Conservation (phyloP, 2,888 invertebrate genomes). For the Dione juno region DNA sequence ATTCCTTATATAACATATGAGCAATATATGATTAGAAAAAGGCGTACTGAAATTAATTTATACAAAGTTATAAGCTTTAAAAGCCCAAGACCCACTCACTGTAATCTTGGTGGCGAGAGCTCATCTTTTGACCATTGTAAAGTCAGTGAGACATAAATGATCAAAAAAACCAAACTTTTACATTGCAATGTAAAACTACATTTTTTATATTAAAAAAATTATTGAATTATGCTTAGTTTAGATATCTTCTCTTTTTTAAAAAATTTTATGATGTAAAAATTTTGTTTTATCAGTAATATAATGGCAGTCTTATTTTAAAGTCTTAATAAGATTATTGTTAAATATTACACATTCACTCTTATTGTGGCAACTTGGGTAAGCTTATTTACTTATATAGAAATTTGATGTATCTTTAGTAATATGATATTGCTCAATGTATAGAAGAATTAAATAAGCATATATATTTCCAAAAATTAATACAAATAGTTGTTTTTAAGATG, state of each 20-base stretch:
- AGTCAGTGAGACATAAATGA: slow-evolving; percentile 62
- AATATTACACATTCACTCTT: slow-evolving; percentile 51
- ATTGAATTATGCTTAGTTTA: too few species aligned
- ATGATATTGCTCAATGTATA: slow-evolving; percentile 61
- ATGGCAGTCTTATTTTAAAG: slow-evolving; percentile 51
- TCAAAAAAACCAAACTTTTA: slow-evolving; percentile 54
- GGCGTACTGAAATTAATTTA: slow-evolving; percentile 66
- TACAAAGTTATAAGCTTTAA: slow-evolving; percentile 56
- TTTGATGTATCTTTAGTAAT: slow-evolving; percentile 76
- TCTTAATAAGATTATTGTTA: slow-evolving; percentile 41
- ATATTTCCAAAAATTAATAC: background rate
- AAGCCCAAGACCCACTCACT: slow-evolving; percentile 65
- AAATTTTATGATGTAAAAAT: slow-evolving; percentile 51
- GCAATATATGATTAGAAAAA: slow-evolving; percentile 73
- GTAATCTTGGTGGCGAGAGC: slow-evolving; percentile 69
- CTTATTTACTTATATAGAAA: slow-evolving; percentile 57
- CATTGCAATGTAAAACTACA: slow-evolving; percentile 46
- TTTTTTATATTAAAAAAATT: slow-evolving; percentile 8
- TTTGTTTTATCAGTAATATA: slow-evolving; percentile 49
- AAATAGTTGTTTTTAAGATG: slow-evolving; percentile 28
- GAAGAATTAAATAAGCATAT: background rate
- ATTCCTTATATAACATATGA: slow-evolving; percentile 11
- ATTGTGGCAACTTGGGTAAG: slow-evolving; percentile 68
- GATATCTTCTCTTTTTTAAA: too few species aligned
- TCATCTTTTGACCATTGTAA: slow-evolving; percentile 67